Base-by-base conservation (phyloP, 2,797 vertebrate species). In the Dendrocincla tyrannina region DNA sequence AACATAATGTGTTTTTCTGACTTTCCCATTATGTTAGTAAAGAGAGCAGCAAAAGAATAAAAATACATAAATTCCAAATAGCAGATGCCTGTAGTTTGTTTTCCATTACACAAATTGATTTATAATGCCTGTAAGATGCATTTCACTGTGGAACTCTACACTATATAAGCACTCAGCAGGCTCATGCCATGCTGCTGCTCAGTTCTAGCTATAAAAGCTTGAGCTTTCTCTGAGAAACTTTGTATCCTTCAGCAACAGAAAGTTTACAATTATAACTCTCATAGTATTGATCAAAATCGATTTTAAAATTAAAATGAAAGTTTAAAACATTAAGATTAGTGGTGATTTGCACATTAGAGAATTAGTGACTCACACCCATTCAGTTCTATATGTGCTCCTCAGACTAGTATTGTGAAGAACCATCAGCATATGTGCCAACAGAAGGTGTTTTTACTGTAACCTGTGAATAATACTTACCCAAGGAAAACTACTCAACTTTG, bases 21-120 rank as follows among this genome's bases (percentile, higher is more conserved):
- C 50, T 89, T 95, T 88, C 27, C 50, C 42, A 63, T 89, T 94
- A 42, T 64, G 72, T 85, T 89, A 62, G 42, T 33, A 85, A 68
- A 94, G 67, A 74, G n/a, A 73, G 68, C 35, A 88, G 89, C n/a
- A 68, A 69, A 90, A 79, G 22, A 89, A 69, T 74, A 87, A 78
- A 95, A 93, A 76, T 7, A 72, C 59, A 84, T 58, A 68, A 80
- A 93, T 56, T 94, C n/a, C 63, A 93, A 77, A 86, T 7, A 89
- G 33, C 55, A 92, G 67, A 35, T 93, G 55, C 37, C 76, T 96
- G 49, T 63, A 67, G 42, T 91, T 90, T 85, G 66, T 82, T 95
- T 91, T 94, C 68, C 33, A 42, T 88, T 94, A 74, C 33, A 87
- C 55, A 93, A 91, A 95, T 77, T 86, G 73, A 95, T 95, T 96